A percentile compares a stretch with the other conserved stretches of the same genome.
phyloP scores from a whole-genome alignment of 2,888 invertebrate genomes.

The Celastrina argiolus region DNA sequence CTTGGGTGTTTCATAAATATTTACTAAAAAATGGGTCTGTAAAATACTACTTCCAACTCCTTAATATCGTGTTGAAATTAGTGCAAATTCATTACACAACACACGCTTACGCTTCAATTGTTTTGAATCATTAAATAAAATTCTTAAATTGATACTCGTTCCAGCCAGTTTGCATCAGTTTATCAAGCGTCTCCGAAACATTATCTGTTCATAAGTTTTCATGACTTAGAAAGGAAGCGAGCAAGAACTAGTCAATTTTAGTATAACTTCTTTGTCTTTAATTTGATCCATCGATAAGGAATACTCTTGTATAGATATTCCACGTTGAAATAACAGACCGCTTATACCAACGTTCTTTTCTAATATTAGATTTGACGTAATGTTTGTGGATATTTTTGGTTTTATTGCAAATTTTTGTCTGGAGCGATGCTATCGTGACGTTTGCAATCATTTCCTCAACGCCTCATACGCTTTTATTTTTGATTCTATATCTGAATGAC shows the following conservation, averaged over 20 bases:
- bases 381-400: slow-evolving; percentile 23
- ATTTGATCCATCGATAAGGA: neutral
- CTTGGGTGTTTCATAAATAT: slow-evolving; percentile 42
- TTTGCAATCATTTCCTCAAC: neutral
- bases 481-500: neutral
- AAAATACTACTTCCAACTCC: neutral
- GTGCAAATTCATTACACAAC: slow-evolving; percentile 43
- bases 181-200: slow-evolving; percentile 34
- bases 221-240: neutral
- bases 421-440: slow-evolving; percentile 17
- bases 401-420: slow-evolving; percentile 22
- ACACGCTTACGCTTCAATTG: slow-evolving; percentile 51
- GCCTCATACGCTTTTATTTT: slow-evolving; percentile 1
- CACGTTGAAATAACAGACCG: neutral
- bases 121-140: slow-evolving; percentile 59
- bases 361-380: slow-evolving; percentile 22
- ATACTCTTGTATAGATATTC: neutral
- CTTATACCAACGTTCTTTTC: neutral
- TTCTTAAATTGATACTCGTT: slow-evolving; percentile 63
- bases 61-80: neutral
- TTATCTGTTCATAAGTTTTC: slow-evolving; percentile 11
- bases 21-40: neutral
- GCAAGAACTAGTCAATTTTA: neutral
- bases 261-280: neutral
- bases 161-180: slow-evolving; percentile 50